These are phyloP conservation scores for Eunapius fragilis DNA, from an alignment of 37 sponge, comb jelly and placozoan genomes.

Conservation along the genomic window DNA sequence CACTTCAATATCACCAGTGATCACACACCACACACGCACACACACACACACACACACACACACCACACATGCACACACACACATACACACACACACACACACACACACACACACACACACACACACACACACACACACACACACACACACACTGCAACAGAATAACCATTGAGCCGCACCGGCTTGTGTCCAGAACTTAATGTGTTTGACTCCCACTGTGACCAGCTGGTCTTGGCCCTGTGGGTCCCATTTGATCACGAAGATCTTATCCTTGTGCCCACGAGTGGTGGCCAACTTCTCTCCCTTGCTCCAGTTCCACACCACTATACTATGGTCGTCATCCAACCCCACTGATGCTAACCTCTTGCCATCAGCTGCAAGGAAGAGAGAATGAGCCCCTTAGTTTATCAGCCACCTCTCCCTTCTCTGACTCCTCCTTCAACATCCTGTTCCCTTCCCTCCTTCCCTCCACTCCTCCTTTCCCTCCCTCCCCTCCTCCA, in stretches of 20 bases:
- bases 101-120: too few species aligned
- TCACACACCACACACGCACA: too few species aligned
- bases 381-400: not conserved
- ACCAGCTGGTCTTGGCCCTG: constrained; percentile 64
- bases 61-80: too few species aligned
- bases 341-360: constrained; percentile 96
- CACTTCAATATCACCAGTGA: too few species aligned
- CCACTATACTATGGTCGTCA: constrained; percentile 88
- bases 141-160: not conserved
- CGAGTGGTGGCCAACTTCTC: constrained; percentile 83
- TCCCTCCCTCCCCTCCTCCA: too few species aligned
- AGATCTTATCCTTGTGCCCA: constrained; percentile 96
- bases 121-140: too few species aligned
- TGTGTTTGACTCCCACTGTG: constrained; percentile 95
- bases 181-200: constrained; percentile 93
- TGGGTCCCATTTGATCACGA: constrained; percentile 88
- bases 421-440: not conserved
- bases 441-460: not conserved
- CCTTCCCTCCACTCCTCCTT: not conserved
- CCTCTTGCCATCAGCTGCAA: constrained; percentile 85
- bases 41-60: too few species aligned
- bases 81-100: too few species aligned
- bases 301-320: constrained; percentile 95
- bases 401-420: not conserved
- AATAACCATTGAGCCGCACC: constrained; percentile 15